Conservation (phyloP, 1,140 invertebrate genomes). For the Spodoptera litura region DNA sequence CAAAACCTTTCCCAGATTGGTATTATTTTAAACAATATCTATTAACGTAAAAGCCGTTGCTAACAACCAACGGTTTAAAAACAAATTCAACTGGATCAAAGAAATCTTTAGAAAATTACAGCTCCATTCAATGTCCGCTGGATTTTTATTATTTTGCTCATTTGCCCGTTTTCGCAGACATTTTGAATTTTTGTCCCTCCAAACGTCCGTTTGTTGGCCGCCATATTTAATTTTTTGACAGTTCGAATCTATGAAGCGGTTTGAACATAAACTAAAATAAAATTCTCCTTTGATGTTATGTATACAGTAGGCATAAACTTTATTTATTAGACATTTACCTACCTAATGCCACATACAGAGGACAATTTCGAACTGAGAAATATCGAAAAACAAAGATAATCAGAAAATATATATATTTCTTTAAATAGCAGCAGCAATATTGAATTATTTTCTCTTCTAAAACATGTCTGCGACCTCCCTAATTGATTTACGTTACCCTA, state of each 20-base stretch:
- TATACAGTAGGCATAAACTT: too few species aligned
- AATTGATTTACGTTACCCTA: slow-evolving; percentile 21
- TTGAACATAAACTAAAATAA: too few species aligned
- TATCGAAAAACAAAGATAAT: too few species aligned
- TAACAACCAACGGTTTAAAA: slow-evolving; percentile 6
- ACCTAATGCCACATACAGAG: too few species aligned
- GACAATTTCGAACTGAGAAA: too few species aligned
- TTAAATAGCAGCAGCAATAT: not conserved
- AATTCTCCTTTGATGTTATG: too few species aligned
- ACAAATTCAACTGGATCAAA: not conserved
- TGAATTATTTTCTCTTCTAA: not conserved
- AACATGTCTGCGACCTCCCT: not conserved
- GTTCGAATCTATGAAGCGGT: not conserved
- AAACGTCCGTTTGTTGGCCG: not conserved
- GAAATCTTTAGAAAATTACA: slow-evolving; percentile 20
- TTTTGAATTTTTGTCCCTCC: not conserved
- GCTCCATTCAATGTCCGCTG: slow-evolving; percentile 7
- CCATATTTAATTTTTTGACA: not conserved
- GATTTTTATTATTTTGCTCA: slow-evolving; percentile 2
- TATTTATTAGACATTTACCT: too few species aligned
- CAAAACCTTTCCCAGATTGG: too few species aligned
- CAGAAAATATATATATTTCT: too few species aligned
- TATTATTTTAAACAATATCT: too few species aligned
- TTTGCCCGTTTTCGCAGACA: not conserved
- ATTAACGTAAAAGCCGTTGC: not conserved